Percentiles rank a stretch among this genome's conserved stretches.
Evolutionary conservation across 1,140 invertebrate genomes (phyloP).

Genomic region (Drosophila littoralis): DNA sequence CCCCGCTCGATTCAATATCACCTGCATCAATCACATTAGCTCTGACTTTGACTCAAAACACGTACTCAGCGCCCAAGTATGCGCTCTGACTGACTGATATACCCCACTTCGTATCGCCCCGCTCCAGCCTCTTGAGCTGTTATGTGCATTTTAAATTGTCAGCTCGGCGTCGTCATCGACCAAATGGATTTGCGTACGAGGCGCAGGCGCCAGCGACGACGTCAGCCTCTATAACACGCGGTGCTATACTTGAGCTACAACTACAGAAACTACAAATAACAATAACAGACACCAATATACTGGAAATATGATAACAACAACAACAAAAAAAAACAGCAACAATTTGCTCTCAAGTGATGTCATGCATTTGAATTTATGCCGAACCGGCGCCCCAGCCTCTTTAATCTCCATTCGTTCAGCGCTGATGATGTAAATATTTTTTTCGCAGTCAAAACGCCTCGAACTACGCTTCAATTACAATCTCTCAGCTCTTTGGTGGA

Average conservation of each 20-base stretch:
- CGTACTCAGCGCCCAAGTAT: slow-evolving; percentile 52
- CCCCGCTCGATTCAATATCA: slow-evolving; percentile 46
- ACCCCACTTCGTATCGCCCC: not conserved
- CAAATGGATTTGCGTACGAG: slow-evolving; percentile 67
- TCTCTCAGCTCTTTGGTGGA: not conserved
- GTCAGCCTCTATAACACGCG: slow-evolving; percentile 63
- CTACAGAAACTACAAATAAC: slow-evolving; percentile 39
- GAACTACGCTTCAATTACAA: slow-evolving; percentile 42
- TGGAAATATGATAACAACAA: slow-evolving; percentile 9
- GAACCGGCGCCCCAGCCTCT: slow-evolving; percentile 44
- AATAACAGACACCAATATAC: slow-evolving; percentile 27
- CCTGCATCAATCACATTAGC: slow-evolving; percentile 60
- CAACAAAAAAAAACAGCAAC: slow-evolving; percentile 26
- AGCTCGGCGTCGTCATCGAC: slow-evolving; percentile 56
- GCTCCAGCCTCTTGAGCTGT: not conserved
- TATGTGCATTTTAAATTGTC: slow-evolving; percentile 51
- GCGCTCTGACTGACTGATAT: slow-evolving; percentile 11
- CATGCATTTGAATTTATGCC: slow-evolving; percentile 72
- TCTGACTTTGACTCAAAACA: slow-evolving; percentile 59
- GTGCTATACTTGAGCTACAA: slow-evolving; percentile 41
- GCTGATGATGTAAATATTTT: slow-evolving; percentile 60
- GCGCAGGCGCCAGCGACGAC: slow-evolving; percentile 73
- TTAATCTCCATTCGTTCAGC: slow-evolving; percentile 39
- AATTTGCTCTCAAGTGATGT: slow-evolving; percentile 68
- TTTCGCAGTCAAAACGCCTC: slow-evolving; percentile 18